A percentile compares a stretch with the other conserved stretches of the same genome.
Evolutionary conservation across 2,113 vertebrate species (phyloP).

Genomic region (Telmatochromis brachygnathus): DNA sequence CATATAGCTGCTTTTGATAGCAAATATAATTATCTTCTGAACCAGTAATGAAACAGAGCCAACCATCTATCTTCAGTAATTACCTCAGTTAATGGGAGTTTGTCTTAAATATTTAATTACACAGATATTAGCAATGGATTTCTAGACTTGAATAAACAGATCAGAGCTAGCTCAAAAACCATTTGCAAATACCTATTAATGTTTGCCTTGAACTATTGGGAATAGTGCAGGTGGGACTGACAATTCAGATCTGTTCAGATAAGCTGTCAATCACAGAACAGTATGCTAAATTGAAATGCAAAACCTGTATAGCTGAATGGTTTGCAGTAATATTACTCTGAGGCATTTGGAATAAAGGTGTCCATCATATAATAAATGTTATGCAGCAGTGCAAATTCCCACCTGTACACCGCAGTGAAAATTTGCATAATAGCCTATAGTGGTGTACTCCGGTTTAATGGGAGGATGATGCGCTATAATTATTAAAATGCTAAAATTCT

Average conservation of each 20-base stretch:
- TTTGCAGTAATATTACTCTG: background rate
- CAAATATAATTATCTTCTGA: background rate
- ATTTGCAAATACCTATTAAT: slow-evolving; percentile 30
- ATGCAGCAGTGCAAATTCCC: background rate
- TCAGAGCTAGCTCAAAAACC: background rate
- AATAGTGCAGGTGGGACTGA: background rate
- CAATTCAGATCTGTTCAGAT: slow-evolving; percentile 18
- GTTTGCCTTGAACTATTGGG: slow-evolving; percentile 3
- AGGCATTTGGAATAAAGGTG: slow-evolving; percentile 9
- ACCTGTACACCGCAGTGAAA: background rate
- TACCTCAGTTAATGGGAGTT: background rate
- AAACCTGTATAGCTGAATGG: background rate
- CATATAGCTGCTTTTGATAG: background rate
- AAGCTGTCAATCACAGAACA: slow-evolving; percentile 20
- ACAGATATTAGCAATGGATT: background rate
- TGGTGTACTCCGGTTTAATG: background rate
- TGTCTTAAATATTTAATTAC: slow-evolving; percentile 11
- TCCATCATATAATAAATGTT: slow-evolving; percentile 37
- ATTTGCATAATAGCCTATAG: slow-evolving; percentile 13
- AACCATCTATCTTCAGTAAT: slow-evolving; percentile 12
- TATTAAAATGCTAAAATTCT: background rate
- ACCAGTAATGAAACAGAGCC: background rate
- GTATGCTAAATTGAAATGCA: background rate
- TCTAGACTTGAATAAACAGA: slow-evolving; percentile 2
- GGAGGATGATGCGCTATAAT: background rate